These are phyloP conservation scores for Leptestheria dahalacensis DNA, from an alignment of 1,140 invertebrate genomes.

Conservation along the genomic window DNA sequence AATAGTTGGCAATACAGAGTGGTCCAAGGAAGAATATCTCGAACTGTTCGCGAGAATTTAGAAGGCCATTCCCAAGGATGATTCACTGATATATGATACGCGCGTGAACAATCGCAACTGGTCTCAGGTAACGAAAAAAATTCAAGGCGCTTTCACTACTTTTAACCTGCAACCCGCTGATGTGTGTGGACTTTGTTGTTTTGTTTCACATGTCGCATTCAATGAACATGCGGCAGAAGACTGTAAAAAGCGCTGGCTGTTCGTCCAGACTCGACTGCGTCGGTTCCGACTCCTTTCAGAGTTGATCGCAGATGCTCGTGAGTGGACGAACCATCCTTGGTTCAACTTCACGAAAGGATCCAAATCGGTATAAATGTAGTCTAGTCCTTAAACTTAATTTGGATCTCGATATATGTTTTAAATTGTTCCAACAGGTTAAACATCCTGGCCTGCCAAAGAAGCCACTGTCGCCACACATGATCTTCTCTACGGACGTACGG, in stretches of 20 bases:
- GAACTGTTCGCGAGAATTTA: slow-evolving; percentile 19
- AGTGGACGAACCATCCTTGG: slow-evolving; percentile 31
- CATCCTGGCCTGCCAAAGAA: slow-evolving; percentile 36
- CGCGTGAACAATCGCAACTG: slow-evolving; percentile 22
- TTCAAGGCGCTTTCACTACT: too few species aligned
- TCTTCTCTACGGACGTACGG: slow-evolving; percentile 33
- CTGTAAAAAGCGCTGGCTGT: slow-evolving; percentile 31
- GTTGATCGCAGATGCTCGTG: slow-evolving; percentile 32
- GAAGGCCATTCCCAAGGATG: slow-evolving; percentile 17
- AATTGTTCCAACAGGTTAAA: slow-evolving; percentile 14
- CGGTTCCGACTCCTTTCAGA: slow-evolving; percentile 33
- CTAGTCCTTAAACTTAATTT: slow-evolving; percentile 4
- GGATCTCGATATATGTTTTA: too few species aligned
- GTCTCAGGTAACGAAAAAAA: slow-evolving; percentile 15
- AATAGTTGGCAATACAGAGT: too few species aligned
- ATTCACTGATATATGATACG: slow-evolving; percentile 19
- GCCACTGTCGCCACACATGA: slow-evolving; percentile 32
- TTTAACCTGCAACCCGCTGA: neutral
- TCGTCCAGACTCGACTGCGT: slow-evolving; percentile 29
- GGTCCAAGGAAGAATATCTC: slow-evolving; percentile 15
- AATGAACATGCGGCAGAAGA: slow-evolving; percentile 23
- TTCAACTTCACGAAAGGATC: slow-evolving; percentile 27
- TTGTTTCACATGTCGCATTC: slow-evolving; percentile 19
- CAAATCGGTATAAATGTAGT: slow-evolving; percentile 19
- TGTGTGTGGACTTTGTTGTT: neutral